Conservation (phyloP, 2,888 invertebrate species). For the Odontocolon sp. region DNA sequence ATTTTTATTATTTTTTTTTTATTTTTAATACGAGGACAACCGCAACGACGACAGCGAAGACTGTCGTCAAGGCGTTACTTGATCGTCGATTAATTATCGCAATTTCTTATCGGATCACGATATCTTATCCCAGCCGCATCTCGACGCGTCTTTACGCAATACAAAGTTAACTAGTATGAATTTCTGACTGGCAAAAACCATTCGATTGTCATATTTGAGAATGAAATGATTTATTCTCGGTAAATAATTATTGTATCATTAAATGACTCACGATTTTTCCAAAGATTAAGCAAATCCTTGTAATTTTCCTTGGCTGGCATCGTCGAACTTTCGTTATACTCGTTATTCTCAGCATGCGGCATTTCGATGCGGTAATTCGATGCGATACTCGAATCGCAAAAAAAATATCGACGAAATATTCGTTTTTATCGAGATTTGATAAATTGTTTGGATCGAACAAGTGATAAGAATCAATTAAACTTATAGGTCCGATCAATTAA, state of each 20-base stretch:
- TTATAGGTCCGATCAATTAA: background rate
- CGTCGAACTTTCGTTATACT: conserved; percentile 56
- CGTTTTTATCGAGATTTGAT: too few species aligned
- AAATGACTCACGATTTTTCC: conserved; percentile 71
- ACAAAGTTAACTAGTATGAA: too few species aligned
- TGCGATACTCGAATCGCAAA: background rate
- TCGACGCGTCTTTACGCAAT: background rate
- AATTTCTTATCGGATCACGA: conserved; percentile 19
- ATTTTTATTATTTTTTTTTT: background rate
- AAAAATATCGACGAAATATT: background rate
- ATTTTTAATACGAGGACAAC: background rate
- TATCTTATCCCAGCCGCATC: conserved; percentile 7
- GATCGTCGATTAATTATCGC: background rate
- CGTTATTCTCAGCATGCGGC: conserved; percentile 61
- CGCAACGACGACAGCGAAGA: background rate
- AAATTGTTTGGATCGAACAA: background rate
- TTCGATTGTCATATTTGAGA: too few species aligned
- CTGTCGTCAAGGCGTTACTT: background rate
- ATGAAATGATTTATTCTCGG: too few species aligned
- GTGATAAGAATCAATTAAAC: background rate
- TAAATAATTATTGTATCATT: too few species aligned
- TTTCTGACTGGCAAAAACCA: too few species aligned
- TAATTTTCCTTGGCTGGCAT: conserved; percentile 65
- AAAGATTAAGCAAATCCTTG: conserved; percentile 68
- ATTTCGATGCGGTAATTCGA: conserved; percentile 54